phyloP scores from a whole-genome alignment of 1,140 invertebrate species.

The Platyscapa corneri region DNA sequence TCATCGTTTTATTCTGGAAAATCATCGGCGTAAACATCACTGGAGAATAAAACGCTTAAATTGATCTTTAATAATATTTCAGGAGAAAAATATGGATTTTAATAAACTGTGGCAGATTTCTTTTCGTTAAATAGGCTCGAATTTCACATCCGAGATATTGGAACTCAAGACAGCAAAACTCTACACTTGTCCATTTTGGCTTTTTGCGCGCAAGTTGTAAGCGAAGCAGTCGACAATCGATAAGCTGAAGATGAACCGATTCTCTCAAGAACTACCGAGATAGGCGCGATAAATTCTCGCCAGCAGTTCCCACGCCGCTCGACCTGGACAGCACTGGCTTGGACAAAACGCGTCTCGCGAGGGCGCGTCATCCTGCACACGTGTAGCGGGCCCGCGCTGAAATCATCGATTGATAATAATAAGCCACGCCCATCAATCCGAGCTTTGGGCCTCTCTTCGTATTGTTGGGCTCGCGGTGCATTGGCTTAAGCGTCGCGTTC shows the following conservation, averaged over 20 bases:
- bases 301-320: not conserved
- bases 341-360: not conserved
- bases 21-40: no score
- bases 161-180: no score
- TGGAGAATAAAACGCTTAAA: no score
- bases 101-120: no score
- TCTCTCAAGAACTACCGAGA: not conserved
- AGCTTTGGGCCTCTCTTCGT: not conserved
- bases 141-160: no score
- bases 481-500: not conserved
- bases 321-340: not conserved
- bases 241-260: not conserved
- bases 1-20: no score
- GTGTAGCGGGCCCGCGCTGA: not conserved
- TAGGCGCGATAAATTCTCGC: not conserved
- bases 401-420: slow-evolving; percentile 34
- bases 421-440: slow-evolving; percentile 19
- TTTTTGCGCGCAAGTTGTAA: not conserved
- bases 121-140: no score
- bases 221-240: not conserved
- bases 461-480: not conserved
- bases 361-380: not conserved
- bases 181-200: no score
- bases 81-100: no score
- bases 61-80: no score